phyloP scores from a whole-genome alignment of 2,113 vertebrate species.

The Macroglossus sobrinus region DNA sequence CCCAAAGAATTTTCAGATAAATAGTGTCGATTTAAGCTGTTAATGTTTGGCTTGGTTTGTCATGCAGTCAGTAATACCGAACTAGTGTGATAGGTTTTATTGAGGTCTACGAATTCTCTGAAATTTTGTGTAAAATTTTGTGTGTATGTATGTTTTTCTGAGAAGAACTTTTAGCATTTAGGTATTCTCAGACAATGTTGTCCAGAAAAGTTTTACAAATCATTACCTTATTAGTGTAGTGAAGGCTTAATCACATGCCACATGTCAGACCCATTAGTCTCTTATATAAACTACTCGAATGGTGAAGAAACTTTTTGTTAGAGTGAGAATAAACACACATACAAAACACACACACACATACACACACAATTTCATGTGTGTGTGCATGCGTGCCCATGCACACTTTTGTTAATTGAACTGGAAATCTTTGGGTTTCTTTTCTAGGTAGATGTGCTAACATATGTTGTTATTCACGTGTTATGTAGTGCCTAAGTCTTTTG shows the following conservation, averaged over 20 bases:
- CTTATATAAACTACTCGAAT: background rate
- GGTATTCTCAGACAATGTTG: background rate
- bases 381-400: too few relatives aligned
- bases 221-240: background rate
- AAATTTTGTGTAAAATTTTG: background rate
- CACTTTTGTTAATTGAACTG: background rate
- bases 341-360: background rate
- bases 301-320: background rate
- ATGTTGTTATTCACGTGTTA: background rate
- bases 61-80: background rate
- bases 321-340: background rate
- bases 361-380: background rate
- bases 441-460: background rate
- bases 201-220: background rate
- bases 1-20: background rate
- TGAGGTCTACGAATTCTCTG: background rate
- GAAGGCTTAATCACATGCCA: background rate
- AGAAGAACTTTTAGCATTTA: background rate
- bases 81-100: background rate
- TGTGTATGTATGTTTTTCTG: background rate
- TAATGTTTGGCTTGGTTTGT: background rate
- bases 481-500: background rate
- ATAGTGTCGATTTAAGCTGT: background rate
- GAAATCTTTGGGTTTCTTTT: background rate
- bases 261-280: background rate